Base-by-base conservation (phyloP, 1,140 invertebrate species). In the Triops longicaudatus region DNA sequence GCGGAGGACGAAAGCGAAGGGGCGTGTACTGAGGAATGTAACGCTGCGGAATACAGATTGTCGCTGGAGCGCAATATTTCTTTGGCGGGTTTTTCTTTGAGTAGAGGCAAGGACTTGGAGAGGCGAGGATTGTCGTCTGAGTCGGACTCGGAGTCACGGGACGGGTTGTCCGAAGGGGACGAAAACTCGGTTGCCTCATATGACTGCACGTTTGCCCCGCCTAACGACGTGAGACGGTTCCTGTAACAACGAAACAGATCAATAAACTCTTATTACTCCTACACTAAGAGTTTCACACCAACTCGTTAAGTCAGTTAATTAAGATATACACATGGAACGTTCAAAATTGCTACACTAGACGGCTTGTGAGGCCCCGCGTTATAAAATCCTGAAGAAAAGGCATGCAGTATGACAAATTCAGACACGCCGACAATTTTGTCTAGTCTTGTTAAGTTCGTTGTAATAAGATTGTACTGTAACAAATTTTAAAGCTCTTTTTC, bases 21-120 rank as follows among this genome's bases (percentile, higher is more conserved):
- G 71, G 42, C 74, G 43, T 74, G 76, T 75, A 14, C 72, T 44
- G 22, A 76, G 73, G 37, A 73, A 28, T 27, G 75, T 31, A 42
- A 78, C 44, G 37, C 26, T 44, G 73, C 71, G 41, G 73, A 37
- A 14, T 72, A 73, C 76, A 77, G 77, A 76, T 73, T 79, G 50
- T 43, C 76, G 72, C 50, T 63, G 50, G n/a, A 63, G 17, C 14
- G 50, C 5, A 63, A 7, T 22, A 14, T 17, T 63, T 63, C 50
- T 63, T 63, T 63, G 50, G 50, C 50, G 50, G 50, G 22, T 63
- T 63, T 63, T 22, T 63, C 50, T 22, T 63, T 22, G 10, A 63
- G 50, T 5, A 63, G 50, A 63, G 50, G 50, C 50, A 63, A 22
- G 50, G 50, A 22, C 0, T 63, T 22, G 50, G 50, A 63, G 3